Base-by-base conservation (phyloP, 1,140 invertebrate species). In the Acromyrmex charruanus region DNA sequence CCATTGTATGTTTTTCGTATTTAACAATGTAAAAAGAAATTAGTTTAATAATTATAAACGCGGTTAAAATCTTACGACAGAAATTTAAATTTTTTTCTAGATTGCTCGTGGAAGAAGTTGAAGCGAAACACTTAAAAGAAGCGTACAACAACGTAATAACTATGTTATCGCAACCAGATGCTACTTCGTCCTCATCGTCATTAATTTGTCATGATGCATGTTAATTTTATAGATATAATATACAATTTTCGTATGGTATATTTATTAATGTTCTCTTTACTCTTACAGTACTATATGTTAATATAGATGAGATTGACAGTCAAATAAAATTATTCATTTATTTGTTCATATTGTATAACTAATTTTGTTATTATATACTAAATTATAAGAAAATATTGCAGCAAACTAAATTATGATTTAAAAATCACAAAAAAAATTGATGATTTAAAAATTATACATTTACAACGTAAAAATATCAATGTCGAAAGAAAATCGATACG, bases 91-190 rank as follows among this genome's bases (percentile, higher is more conserved):
- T n/a, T 18, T 59, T 61, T 1, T 65, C 35, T 49, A 91, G 90
- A 59, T 72, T 91, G n/a, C 77, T 49, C 0, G 58, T 28, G 6
- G 82, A 87, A 66, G 85, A 89, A 14, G 5, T 25, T 12, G 77
- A 90, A 18, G 44, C 72, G 31, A 58, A 87, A 2, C 59, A 80
- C 4, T 39, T 88, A 9, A 77, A 53, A 3, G 79, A 89, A 58
- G 77, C 14, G 7, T 90, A 77, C 25, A 77, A 90, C 2, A 85
- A 77, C 16, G 39, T 74, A 6, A 12, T 66, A n/a, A 85, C 55
- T 81, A 66, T 10, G 31, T 31, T 85, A 6, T 12, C 14, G 31
- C 25, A 75, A 59, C 49, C 68, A 35, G 65, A 49, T 35, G 21
- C 44, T 18, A 21, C 28, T 63, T 49, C 18, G 28, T 10, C 21